Base-by-base conservation (phyloP, 2,888 invertebrate species). In the Parasteatoda lunata region DNA sequence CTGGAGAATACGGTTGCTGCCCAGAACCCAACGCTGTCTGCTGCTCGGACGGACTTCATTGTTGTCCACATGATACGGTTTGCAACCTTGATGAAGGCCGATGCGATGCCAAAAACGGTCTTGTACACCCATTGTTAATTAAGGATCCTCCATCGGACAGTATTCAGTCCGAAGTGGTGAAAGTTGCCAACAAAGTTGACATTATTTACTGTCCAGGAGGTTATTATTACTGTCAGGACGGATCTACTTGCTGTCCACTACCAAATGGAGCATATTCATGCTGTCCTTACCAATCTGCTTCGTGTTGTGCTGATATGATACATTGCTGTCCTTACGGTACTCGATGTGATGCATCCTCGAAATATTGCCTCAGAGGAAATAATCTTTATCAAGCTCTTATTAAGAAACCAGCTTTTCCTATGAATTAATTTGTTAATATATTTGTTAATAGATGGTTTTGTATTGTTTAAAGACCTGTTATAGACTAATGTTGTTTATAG, bases 1-100 rank as follows among this genome's bases (percentile, higher is more conserved):
- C 79, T 49, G 79, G 69, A 13, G 0, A 13, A 7, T 72, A 15
- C 30, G 84, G 84, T 13, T 84, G 84, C 69, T 84, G 84, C 11
- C 84, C 84, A 3, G 54, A 66, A 30, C 84, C 78, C 30, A 30
- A 30, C 30, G 30, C 30, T 30, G 30, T 30, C 30, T 30, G 30
- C 30, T 30, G 30, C 2, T 30, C 30, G 30, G 30, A 30, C 30
- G 30, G 30, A 30, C 30, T 30, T 30, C 30, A 30, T 30, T 30
- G 30, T 30, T 30, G 30, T 30, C 30, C 30, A 30, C 30, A 30
- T 2, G 30, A 30, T 30, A 30, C 2, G 30, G 30, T 30, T 2
- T 30, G 30, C 30, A 30, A 30, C 30, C 30, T 30, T 30, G 30
- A 30, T 30, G 30, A 30, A 30, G 30, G 30, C 30, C 30, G 30